These are phyloP conservation scores for Tipula vernalis DNA, from an alignment of 2,888 invertebrate genomes.

Conservation along the genomic window DNA sequence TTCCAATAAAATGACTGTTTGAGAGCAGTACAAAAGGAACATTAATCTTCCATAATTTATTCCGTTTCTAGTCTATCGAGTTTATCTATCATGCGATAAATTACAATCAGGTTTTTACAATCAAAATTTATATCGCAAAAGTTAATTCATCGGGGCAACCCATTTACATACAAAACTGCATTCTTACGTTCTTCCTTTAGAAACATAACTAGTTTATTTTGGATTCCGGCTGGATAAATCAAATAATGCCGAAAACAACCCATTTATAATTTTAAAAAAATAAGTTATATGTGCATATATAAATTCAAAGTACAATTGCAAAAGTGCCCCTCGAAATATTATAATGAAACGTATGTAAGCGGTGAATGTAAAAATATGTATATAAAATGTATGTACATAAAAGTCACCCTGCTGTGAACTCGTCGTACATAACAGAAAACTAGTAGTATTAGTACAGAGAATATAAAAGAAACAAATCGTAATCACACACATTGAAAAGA, in stretches of 20 bases:
- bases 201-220: not conserved
- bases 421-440: not conserved
- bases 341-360: not conserved
- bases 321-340: not conserved
- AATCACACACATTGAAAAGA: not conserved
- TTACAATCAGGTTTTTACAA: not conserved
- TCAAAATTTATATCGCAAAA: not conserved
- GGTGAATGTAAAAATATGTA: not conserved
- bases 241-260: not conserved
- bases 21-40: too few species aligned
- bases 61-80: not conserved
- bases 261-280: not conserved
- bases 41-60: too few species aligned
- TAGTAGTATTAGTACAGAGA: not conserved
- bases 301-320: not conserved
- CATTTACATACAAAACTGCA: not conserved
- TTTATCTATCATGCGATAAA: not conserved
- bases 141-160: not conserved
- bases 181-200: not conserved
- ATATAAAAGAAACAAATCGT: not conserved
- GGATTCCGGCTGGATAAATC: not conserved
- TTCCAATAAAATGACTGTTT: too few species aligned
- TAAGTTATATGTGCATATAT: not conserved
- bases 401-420: conserved; percentile 7
- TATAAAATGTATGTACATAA: not conserved